Evolutionary conservation across 2,888 invertebrate species (phyloP), one percentile per base, ranked within the genome.

Genomic region (Amphipoea oculea): DNA sequence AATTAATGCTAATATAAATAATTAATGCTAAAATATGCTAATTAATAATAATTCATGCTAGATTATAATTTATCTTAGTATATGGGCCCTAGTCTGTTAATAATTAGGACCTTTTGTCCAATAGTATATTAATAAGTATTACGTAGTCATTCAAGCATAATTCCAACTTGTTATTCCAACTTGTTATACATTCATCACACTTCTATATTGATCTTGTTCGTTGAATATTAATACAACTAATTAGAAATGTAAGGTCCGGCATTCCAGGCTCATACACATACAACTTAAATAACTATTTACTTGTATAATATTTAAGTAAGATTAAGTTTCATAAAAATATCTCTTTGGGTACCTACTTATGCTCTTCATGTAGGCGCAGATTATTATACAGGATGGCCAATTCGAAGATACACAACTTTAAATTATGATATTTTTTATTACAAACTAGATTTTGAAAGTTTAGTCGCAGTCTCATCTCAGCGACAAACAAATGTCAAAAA

Each of bases 161-260:
- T 70, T 20, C n/a, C 42, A 40, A 60, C 51, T 66, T 71, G 62
- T 86, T 75, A 83, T 75, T 20, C n/a, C 42, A 40, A 60, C 51
- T 66, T 71, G 62, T 86, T 75, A 83, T 75, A 45, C 17, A 86
- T 76, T 70, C 68, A 76, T 83, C 42, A 66, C 86, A 84, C 83
- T 83, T 76, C 72, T 73, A 70, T 84, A 71, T 84, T 84, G 71
- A 86, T 73, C n/a, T 83, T 83, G 73, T 71, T 29, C 17, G 12
- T 36, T 79, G 73, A 86, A 86, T 86, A 83, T 75, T 70, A 83
- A 79, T 79, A 78, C 42, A 81, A 76, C 73, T 77, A 84, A 87
- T 87, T 78, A 78, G 71, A 84, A 80, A 87, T 78, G 45, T 82
- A 14, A 87, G 73, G 45, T 88, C 85, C 80, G 86, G 83, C 78